Evolutionary conservation across 2,797 vertebrate species (phyloP), one percentile per base, ranked within the genome.

Genomic region (Gephyroberyx darwinii): DNA sequence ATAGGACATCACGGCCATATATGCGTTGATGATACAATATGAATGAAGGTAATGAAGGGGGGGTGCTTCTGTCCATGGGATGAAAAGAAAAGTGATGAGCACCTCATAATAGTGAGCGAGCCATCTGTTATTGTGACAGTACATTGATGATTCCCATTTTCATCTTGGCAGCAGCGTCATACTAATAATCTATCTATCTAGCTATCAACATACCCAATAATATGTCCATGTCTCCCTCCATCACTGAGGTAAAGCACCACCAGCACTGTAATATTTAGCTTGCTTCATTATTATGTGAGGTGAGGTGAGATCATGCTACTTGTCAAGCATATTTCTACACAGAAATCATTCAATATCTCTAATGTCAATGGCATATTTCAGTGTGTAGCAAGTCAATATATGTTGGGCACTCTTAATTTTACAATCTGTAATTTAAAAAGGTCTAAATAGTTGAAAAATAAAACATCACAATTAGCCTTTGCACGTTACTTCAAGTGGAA

Each of bases 61-160:
- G 41, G 16, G 26, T 74, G 52, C 35, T 56, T 41, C 55, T 59
- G 8, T 62, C 39, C 13, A 14, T 17, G 31, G 26, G 61, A 74
- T 71, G n/a, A 69, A 65, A 55, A 64, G 48, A 59, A 39, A 78
- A 71, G 35, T 54, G 33, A 77, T 75, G 60, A 65, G 62, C 39
- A 58, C 20, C 62, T 86, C 48, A 63, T 41, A 66, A 62, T 31
- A 66, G 70, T 26, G 22, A 71, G 52, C 50, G 50, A 59, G 51
- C 69, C 48, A 73, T 83, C 77, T 70, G 68, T 75, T 84, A 67
- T 56, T 65, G 26, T 69, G 77, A 85, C 74, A 80, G 68, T n/a
- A 48, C 13, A 31, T 41, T 43, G 61, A 80, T 65, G 31, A 20
- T 62, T 73, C 58, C 52, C 75, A 58, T 58, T 61, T 76, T 63